Evolutionary conservation across 2,888 invertebrate species (phyloP).

Genomic region (Drosophila colorata): DNA sequence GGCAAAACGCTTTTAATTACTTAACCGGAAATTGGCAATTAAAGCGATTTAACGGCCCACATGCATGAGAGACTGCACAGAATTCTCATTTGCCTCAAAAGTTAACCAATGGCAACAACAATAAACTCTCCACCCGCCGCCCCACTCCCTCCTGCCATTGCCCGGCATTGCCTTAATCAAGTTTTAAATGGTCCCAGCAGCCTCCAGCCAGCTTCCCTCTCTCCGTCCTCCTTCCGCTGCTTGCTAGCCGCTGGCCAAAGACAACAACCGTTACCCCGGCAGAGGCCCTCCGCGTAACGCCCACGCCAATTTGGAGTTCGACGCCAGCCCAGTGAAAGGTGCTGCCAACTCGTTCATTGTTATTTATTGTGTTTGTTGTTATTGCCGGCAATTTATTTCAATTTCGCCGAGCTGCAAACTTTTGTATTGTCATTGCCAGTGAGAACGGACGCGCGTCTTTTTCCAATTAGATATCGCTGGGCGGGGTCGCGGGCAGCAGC

Average conservation of each 20-base stretch:
- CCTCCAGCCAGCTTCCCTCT: no score
- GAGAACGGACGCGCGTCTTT: conserved; percentile 68
- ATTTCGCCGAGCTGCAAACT: conserved; percentile 74
- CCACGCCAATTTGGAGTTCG: conserved; percentile 21
- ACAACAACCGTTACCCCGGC: background rate
- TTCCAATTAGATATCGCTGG: conserved; percentile 78
- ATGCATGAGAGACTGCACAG: conserved; percentile 62
- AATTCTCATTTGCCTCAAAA: conserved; percentile 55
- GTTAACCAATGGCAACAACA: conserved; percentile 34
- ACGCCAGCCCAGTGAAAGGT: conserved; percentile 50
- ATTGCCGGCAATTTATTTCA: conserved; percentile 82
- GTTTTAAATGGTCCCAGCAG: conserved; percentile 65
- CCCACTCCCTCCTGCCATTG: conserved; percentile 6
- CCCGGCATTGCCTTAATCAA: conserved; percentile 72
- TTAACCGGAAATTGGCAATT: conserved; percentile 82
- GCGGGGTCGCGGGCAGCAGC: background rate
- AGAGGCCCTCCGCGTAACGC: background rate
- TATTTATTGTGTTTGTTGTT: conserved; percentile 81
- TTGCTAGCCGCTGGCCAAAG: background rate
- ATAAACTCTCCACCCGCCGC: background rate
- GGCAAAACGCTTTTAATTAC: conserved; percentile 78
- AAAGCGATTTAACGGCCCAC: conserved; percentile 80
- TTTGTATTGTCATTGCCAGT: conserved; percentile 78
- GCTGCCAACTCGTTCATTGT: conserved; percentile 80
- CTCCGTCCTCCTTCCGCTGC: background rate